phyloP scores from a whole-genome alignment of 37 sponge, comb jelly and placozoan species.

The Axinella damicornis region DNA sequence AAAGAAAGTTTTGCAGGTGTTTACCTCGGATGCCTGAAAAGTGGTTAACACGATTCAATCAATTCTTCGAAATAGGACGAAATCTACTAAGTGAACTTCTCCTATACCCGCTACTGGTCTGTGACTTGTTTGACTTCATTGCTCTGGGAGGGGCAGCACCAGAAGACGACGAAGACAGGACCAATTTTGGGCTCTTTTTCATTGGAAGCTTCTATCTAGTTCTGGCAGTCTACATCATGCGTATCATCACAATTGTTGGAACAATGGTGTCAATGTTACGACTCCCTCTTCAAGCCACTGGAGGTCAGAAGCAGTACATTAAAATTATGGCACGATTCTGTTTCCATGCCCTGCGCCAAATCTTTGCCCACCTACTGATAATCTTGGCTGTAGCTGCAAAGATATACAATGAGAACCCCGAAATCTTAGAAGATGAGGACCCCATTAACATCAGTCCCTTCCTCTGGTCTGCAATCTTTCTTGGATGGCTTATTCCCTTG shows the following conservation, averaged over 20 bases:
- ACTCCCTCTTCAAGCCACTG: slow-evolving; percentile 2
- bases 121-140: slow-evolving; percentile 60
- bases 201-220: slow-evolving; percentile 54
- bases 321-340: slow-evolving; percentile 36
- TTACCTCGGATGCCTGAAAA: background rate
- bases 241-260: slow-evolving; percentile 15
- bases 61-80: slow-evolving; percentile 46
- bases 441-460: slow-evolving; percentile 21
- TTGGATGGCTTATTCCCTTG: slow-evolving; percentile 44
- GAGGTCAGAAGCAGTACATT: background rate
- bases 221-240: slow-evolving; percentile 52
- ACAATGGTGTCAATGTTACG: slow-evolving; percentile 13
- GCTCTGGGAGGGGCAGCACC: background rate
- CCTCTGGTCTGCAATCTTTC: slow-evolving; percentile 14
- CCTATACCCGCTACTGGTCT: slow-evolving; percentile 53
- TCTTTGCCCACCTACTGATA: slow-evolving; percentile 26
- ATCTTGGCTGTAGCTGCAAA: slow-evolving; percentile 38
- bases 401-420: slow-evolving; percentile 50
- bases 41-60: slow-evolving; percentile 17
- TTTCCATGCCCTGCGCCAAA: slow-evolving; percentile 25
- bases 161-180: background rate
- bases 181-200: slow-evolving; percentile 21
- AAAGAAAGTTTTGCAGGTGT: no score
- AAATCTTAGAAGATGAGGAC: no score
- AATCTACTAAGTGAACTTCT: slow-evolving; percentile 43